Evolutionary conservation across 1,140 invertebrate species (phyloP), one percentile per base, ranked within the genome.

Genomic region (Drosophila chauvacae): DNA sequence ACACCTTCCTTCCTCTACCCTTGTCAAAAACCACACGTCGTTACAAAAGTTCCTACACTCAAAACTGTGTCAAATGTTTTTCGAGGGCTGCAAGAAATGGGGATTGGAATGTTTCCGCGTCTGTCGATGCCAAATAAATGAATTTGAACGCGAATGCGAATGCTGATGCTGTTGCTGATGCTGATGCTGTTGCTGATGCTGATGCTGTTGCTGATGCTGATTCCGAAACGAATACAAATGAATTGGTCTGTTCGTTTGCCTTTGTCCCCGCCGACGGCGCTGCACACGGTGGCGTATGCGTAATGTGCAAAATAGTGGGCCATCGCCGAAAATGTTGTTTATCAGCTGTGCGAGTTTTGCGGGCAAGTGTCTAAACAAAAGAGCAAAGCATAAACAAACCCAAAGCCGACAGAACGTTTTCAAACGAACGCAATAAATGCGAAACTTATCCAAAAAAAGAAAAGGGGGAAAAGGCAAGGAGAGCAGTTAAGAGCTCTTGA

Each of bases 311-410:
- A 76, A 76, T 59, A 75, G 41, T 65, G 61, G 44, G 73, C 51
- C 51, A 56, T 14, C 28, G 33, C 50, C 44, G 33, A 41, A 62
- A 65, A 41, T 65, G 53, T 75, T 75, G 70, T 75, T 75, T 75
- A 75, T 64, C 70, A 56, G 53, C 69, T 37, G 71, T 30, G 71
- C 56, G 57, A 65, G 51, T 41, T 60, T 20, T 51, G 53, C 37
- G n/a, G 53, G 72, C 42, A 53, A 57, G 73, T 76, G 71, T 76
- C 72, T 76, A 76, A 76, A 76, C 72, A 76, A 76, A 76, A 35
- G 51, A 33, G 41, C 35, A 20, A 23, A 56, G 59, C 72, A 44
- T 76, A 76, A 76, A 76, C 72, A 76, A 76, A 66, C 53, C 20
- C 20, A 39, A 56, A 56, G 35, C 20, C 35, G 35, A 37, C 35